A percentile compares a stretch with the other conserved stretches of the same genome.
Evolutionary conservation across 1,140 invertebrate species (phyloP).

Genomic region (Ganaspis sp.): DNA sequence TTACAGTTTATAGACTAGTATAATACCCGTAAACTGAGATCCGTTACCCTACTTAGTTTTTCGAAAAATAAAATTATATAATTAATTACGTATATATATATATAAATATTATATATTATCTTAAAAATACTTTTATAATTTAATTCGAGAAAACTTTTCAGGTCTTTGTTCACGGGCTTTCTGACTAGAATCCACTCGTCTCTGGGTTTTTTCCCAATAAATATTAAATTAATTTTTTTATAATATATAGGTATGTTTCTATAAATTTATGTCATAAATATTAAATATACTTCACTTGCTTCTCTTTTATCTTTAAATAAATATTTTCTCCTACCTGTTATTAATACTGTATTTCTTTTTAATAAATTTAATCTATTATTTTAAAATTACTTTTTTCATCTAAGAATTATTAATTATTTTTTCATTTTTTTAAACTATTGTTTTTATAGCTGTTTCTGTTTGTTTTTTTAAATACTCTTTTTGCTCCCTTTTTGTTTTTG

Average conservation of each 20-base stretch:
- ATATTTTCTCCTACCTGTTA: no score
- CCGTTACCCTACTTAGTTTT: slow-evolving; percentile 65
- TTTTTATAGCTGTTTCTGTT: no score
- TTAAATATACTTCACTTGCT: not conserved
- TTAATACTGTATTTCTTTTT: no score
- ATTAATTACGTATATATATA: not conserved
- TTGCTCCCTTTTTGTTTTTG: no score
- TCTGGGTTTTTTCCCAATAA: slow-evolving; percentile 32
- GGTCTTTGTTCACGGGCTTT: slow-evolving; percentile 60
- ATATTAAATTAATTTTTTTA: slow-evolving; percentile 14
- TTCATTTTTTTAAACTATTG: no score
- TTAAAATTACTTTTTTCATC: no score
- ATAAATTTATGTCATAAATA: not conserved
- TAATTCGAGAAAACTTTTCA: slow-evolving; percentile 59
- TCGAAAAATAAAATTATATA: slow-evolving; percentile 42
- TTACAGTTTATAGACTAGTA: slow-evolving; percentile 6
- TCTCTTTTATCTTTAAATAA: no score
- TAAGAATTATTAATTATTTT: no score
- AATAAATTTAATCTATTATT: no score
- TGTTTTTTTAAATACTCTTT: no score
- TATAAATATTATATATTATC: not conserved
- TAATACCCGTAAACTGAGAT: slow-evolving; percentile 66
- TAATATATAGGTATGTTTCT: not conserved
- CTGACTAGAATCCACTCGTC: slow-evolving; percentile 36
- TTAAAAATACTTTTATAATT: slow-evolving; percentile 13